These are phyloP conservation scores for Chionomys nivalis DNA, from an alignment of 2,113 vertebrate genomes.

Conservation along the genomic window DNA sequence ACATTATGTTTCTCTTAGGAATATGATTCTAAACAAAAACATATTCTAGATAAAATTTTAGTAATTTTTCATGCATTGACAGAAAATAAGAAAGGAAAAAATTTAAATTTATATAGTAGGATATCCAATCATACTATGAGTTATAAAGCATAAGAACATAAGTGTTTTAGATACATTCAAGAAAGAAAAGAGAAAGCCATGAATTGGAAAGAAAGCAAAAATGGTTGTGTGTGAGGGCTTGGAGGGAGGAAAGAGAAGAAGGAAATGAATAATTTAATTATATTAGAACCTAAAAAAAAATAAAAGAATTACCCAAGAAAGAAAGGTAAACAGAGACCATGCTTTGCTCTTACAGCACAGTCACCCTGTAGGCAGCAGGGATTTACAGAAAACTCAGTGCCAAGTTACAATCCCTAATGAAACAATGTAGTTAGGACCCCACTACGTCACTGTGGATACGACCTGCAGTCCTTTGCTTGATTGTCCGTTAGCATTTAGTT, in stretches of 20 bases:
- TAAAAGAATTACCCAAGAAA: neutral
- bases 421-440: conserved; percentile 57
- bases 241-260: neutral
- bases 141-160: neutral
- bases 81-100: conserved; percentile 5
- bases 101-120: neutral
- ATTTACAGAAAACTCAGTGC: conserved; percentile 69
- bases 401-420: conserved; percentile 61
- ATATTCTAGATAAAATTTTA: neutral
- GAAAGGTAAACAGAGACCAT: neutral
- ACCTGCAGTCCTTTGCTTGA: conserved; percentile 64
- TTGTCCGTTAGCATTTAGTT: conserved; percentile 70
- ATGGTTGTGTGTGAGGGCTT: no score
- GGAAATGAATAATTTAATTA: neutral
- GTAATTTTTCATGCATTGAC: neutral
- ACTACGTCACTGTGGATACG: conserved; percentile 51
- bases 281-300: neutral
- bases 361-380: conserved; percentile 19
- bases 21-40: neutral
- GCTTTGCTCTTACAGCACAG: conserved; percentile 37
- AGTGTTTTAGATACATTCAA: conserved; percentile 44
- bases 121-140: neutral
- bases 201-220: neutral
- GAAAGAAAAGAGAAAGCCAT: neutral
- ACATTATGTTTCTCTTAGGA: neutral